Evolutionary conservation across 2,888 invertebrate genomes (phyloP).

Genomic region (Troides helena): DNA sequence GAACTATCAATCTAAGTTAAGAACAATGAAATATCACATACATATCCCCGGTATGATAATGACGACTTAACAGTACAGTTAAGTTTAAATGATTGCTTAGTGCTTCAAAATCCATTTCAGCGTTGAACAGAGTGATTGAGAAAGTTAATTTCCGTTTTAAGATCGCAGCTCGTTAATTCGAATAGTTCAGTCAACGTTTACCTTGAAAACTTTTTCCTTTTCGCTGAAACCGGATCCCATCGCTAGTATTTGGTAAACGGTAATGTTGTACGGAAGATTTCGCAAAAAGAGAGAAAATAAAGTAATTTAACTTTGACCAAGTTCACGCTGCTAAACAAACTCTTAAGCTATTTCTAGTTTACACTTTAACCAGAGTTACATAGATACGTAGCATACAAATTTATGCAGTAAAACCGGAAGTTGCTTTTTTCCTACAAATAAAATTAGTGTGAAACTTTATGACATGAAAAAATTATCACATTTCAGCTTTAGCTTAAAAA

Average conservation of each 20-base stretch:
- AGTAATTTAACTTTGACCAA: not conserved
- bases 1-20: no score
- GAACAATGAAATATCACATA: no score
- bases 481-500: no score
- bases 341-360: not conserved
- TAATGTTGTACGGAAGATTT: not conserved
- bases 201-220: not conserved
- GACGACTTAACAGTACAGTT: not conserved
- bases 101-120: not conserved
- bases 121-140: not conserved
- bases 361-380: not conserved
- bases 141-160: not conserved
- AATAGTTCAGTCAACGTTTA: constrained; percentile 1
- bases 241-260: not conserved
- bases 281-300: not conserved
- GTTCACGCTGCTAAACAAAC: not conserved
- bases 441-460: no score
- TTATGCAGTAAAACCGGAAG: not conserved
- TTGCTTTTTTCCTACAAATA: not conserved
- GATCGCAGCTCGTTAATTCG: not conserved
- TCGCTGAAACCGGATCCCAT: not conserved
- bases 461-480: no score
- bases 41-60: not conserved
- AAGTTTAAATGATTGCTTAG: not conserved
- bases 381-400: not conserved